Evolutionary conservation across 2,888 invertebrate species (phyloP).

Genomic region (Gnatocerus cornutus): DNA sequence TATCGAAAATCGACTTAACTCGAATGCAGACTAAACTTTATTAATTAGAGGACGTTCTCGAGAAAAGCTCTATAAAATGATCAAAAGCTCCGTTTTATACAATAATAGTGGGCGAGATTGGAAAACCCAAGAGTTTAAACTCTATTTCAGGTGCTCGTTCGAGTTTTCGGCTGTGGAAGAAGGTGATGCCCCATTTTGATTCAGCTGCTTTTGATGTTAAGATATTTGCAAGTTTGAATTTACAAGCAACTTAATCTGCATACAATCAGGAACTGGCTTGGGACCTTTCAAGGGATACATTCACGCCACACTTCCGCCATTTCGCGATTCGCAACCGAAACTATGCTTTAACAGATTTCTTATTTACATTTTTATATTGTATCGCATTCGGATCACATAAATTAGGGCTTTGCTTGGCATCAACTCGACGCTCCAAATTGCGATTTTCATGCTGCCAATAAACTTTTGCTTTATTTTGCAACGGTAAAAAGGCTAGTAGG

Average conservation of each 20-base stretch:
- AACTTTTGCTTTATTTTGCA: conserved; percentile 28
- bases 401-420: conserved; percentile 18
- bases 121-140: conserved; percentile 17
- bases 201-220: conserved; percentile 63
- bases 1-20: conserved; percentile 44
- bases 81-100: conserved; percentile 29
- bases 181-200: conserved; percentile 44
- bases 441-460: conserved; percentile 10
- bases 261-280: conserved; percentile 57
- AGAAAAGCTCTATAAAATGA: conserved; percentile 27
- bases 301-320: conserved; percentile 28
- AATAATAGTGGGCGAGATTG: conserved; percentile 28
- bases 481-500: no score
- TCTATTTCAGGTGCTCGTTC: conserved; percentile 33
- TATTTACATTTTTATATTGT: conserved; percentile 20
- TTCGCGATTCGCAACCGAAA: conserved; percentile 14
- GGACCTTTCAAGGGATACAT: conserved; percentile 37
- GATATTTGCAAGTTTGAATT: conserved; percentile 63
- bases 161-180: conserved; percentile 17
- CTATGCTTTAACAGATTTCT: conserved; percentile 22
- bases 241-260: conserved; percentile 61
- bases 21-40: conserved; percentile 41
- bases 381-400: conserved; percentile 13
- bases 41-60: conserved; percentile 37
- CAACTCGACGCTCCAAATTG: conserved; percentile 6